Evolutionary conservation across 2,888 invertebrate genomes (phyloP), one percentile per base, ranked within the genome.

Genomic region (Drosophila anomalipes): DNA sequence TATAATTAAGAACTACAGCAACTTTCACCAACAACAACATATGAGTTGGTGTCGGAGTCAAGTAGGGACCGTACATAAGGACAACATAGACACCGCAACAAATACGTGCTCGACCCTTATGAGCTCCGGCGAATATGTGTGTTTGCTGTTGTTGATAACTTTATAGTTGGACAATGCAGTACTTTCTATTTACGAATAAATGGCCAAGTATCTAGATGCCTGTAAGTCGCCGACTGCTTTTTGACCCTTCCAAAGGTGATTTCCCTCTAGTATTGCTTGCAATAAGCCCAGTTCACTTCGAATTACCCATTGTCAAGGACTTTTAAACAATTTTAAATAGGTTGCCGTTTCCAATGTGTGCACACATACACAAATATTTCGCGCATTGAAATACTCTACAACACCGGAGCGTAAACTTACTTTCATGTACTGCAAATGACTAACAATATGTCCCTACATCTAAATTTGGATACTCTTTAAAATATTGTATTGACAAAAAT

Each of bases 291-390:
- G 81, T 82, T 81, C 67, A 71, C 78, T 61, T 77, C 39, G 81
- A 88, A 85, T 85, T 80, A 79, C 79, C 76, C 81, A 80, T 76
- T 79, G 90, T 81, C 83, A 82, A 89, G 82, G 85, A 82, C 81
- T 81, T 82, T 80, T 71, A 63, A 82, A 81, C 78, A 85, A 82
- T 81, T 85, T 83, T 76, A 87, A 80, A 77, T 71, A 82, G 76
- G 74, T 78, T 80, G 73, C 68, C 58, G 67, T 56, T 73, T 66
- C 67, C 63, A 54, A 66, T 63, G 61, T 72, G 66, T 60, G 52
- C 52, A 52, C 53, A 49, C 65, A 59, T 26, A 41, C 59, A 47
- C 30, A 44, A 47, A 57, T 53, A 22, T 51, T 53, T 57, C 33
- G 32, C 30, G 33, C 35, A 62, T 32, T 62, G 19, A 52, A 47